Evolutionary conservation across 2,888 invertebrate genomes (phyloP), one percentile per base, ranked within the genome.

Genomic region (Erebia aethiops): DNA sequence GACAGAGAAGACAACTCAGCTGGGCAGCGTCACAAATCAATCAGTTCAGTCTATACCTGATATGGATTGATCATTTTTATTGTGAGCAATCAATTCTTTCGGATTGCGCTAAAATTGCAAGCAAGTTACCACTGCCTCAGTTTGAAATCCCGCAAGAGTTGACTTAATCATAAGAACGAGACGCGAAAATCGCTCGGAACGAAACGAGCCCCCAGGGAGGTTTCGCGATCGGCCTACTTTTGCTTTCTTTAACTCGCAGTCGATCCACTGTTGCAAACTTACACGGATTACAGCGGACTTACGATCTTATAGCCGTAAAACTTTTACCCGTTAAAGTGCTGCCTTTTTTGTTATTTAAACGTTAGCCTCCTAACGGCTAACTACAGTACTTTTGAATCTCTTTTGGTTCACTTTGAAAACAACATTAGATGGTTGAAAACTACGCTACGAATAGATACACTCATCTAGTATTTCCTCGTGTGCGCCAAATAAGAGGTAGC

Each of bases 121-220:
- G 78, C 78, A 77, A 80, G 79, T 71, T 73, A 74, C 69, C 77
- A 75, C 75, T 74, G 75, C 77, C 82, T 84, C 84, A 82, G 82
- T 81, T 82, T 76, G 77, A 78, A 88, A 81, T 91, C 92, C 91
- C 92, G 79, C 82, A 76, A 88, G 92, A 87, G 82, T 87, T 84
- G 89, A 87, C 89, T 92, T 91, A 92, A 93, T 92, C 91, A 92
- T 92, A 92, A 91, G 89, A 91, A 87, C 87, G 90, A 82, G 85
- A 87, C 87, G 89, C 88, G 89, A 89, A 87, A 90, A 91, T 89
- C 90, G 91, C 87, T 90, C 82, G 85, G 81, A 83, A 82, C 84
- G 80, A 87, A 92, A 93, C 91, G 90, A 92, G 91, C 73, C 91
- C 88, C 91, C 43, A 21, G 52, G 91, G 87, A 91, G 86, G 75